Percentiles rank a stretch among this genome's conserved stretches.
Evolutionary conservation across 2,797 vertebrate genomes (phyloP).

Genomic region (Semotilus atromaculatus): DNA sequence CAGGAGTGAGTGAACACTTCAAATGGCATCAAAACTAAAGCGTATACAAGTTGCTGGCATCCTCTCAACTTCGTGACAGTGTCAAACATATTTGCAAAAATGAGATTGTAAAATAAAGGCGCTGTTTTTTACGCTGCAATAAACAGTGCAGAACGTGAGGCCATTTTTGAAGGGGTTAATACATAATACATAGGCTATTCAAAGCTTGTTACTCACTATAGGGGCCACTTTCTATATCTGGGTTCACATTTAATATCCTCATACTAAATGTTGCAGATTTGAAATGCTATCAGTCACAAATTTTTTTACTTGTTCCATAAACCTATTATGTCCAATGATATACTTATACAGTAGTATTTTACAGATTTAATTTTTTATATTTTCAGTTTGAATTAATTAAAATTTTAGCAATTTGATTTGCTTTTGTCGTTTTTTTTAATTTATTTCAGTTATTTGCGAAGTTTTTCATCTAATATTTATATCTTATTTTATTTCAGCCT

Average conservation of each 20-base stretch:
- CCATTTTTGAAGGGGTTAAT: neutral
- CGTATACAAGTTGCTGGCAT: conserved; percentile 53
- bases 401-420: neutral
- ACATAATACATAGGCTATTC: neutral
- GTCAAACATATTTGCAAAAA: conserved; percentile 52
- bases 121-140: neutral
- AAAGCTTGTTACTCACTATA: neutral
- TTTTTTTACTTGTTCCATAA: neutral
- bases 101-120: conserved; percentile 42
- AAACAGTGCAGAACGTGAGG: neutral
- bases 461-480: neutral
- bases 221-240: neutral
- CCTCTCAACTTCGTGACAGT: conserved; percentile 46
- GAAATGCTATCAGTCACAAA: neutral
- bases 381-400: neutral
- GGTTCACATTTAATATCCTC: neutral
- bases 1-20: conserved; percentile 66
- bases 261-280: neutral
- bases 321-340: no score
- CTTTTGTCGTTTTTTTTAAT: no score
- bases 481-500: neutral
- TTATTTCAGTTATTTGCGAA: neutral
- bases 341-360: neutral
- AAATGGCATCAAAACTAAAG: conserved; percentile 63
- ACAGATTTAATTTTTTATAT: neutral